Evolutionary conservation across 64 coral and sea anemone species (phyloP), one percentile per base, ranked within the genome.

Genomic region (Stichodactyla helianthus): DNA sequence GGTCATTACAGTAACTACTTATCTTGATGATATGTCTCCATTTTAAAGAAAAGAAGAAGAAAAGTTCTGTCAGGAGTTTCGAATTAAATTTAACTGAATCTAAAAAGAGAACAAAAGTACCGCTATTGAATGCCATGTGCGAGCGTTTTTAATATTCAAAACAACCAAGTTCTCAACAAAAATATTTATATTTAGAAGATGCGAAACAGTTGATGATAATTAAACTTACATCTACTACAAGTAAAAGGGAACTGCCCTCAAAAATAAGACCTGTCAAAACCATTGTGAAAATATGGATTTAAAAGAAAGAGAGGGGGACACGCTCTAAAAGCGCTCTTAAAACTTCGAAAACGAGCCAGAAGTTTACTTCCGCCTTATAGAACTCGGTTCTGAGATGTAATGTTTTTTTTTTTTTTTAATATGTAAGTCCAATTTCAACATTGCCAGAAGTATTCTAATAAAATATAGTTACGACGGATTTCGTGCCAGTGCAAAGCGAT

Each of bases 211-310:
- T 28, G 68, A 23, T 44, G 27, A 28, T 74, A 74, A 35, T 74
- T 74, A 74, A 27, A 31, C 9, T 74, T 74, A 74, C 68, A 74
- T 65, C 62, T n/a, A 65, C 62, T 65, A 65, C 62, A 74, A 31
- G n/a, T 74, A 28, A 74, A 74, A 20, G 65, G 22, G 68, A 74
- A 3, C 68, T 74, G 19, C n/a, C 22, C 25, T 28, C 9, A n/a
- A 13, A 74, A 74, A 28, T 8, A 74, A 74, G 27, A 74, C 62
- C 20, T 74, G n/a, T 74, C 25, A 74, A 27, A 70, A 20, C 22
- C 1, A 9, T 11, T 15, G 55, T 5, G 14, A 44, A 44, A 44
- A 44, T 44, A 44, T 44, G 35, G 35, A 44, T 44, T 44, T 44
- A 44, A 44, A 44, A 44, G 35, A 44, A 44, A 44, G 35, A 44